A percentile compares a stretch with the other conserved stretches of the same genome.
These are phyloP conservation scores for Metridium senile DNA, from an alignment of 92 coral and sea anemone species.

Conservation along the genomic window DNA sequence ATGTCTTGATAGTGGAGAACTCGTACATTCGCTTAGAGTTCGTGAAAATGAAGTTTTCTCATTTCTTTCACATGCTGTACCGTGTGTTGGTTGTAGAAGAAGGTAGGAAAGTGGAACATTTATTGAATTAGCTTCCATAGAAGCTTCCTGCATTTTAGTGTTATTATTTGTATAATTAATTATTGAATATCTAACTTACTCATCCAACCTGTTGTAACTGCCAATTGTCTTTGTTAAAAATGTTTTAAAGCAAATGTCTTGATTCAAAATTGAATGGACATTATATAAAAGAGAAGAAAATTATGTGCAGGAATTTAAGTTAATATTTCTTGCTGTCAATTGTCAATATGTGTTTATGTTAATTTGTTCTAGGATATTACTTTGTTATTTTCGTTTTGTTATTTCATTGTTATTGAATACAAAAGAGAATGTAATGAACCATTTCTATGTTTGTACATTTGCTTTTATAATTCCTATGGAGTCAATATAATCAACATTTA, in stretches of 20 bases:
- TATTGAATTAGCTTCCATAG: slow-evolving; percentile 4
- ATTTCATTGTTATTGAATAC: neutral
- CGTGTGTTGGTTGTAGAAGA: slow-evolving; percentile 96
- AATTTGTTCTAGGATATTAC: neutral
- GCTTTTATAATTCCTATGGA: too few species aligned
- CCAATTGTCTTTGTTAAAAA: slow-evolving; percentile 8
- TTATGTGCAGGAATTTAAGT: neutral
- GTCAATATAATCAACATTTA: too few species aligned
- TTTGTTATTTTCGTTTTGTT: neutral
- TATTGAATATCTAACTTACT: slow-evolving; percentile 16
- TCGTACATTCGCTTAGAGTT: slow-evolving; percentile 80
- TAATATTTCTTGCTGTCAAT: too few species aligned
- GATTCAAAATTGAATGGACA: neutral
- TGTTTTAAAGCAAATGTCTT: neutral
- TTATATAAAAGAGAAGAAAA: neutral
- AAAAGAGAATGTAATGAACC: too few species aligned
- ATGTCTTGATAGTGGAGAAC: slow-evolving; percentile 80
- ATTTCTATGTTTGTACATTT: too few species aligned
- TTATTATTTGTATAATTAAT: slow-evolving; percentile 18
- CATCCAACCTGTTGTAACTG: slow-evolving; percentile 21
- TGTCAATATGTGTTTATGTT: neutral
- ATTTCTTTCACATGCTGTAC: slow-evolving; percentile 88
- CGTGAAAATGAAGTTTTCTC: slow-evolving; percentile 89
- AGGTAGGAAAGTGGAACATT: slow-evolving; percentile 54
- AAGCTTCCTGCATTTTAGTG: neutral